A percentile compares a stretch with the other conserved stretches of the same genome.
Conservation (phyloP, 2,797 vertebrate species). For the Taeniopygia guttata region DNA sequence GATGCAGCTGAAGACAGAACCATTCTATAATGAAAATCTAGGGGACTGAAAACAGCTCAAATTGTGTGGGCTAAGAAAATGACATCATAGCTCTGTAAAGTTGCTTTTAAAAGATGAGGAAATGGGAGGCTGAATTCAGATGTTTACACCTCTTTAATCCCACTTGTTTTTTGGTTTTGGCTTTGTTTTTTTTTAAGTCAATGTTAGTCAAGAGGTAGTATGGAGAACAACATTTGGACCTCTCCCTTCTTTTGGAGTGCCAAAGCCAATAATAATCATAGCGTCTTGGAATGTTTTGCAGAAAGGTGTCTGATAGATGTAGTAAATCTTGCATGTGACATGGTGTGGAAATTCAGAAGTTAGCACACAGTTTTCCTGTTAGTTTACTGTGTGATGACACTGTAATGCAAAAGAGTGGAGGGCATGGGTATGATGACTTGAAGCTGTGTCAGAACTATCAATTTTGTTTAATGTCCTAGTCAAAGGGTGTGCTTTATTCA, state of each 20-base stretch:
- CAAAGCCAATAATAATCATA: neutral
- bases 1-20: neutral
- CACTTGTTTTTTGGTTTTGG: neutral
- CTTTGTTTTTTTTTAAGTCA: neutral
- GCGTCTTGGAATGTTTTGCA: neutral
- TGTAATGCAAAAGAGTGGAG: neutral
- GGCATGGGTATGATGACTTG: neutral
- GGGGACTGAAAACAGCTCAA: neutral
- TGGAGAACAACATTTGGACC: neutral
- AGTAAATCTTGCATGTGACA: neutral
- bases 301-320: neutral
- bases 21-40: constrained; percentile 17
- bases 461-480: neutral
- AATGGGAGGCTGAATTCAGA: constrained; percentile 17
- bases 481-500: neutral
- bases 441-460: neutral
- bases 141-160: constrained; percentile 18
- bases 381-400: neutral
- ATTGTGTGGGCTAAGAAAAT: constrained; percentile 16
- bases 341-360: neutral
- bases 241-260: neutral
- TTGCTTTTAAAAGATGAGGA: constrained; percentile 18
- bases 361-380: neutral
- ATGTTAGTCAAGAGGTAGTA: neutral
- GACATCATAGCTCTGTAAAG: constrained; percentile 7